A percentile compares a stretch with the other conserved stretches of the same genome.
phyloP scores from a whole-genome alignment of 1,140 invertebrate genomes.

The Zaprionus lachaisei region DNA sequence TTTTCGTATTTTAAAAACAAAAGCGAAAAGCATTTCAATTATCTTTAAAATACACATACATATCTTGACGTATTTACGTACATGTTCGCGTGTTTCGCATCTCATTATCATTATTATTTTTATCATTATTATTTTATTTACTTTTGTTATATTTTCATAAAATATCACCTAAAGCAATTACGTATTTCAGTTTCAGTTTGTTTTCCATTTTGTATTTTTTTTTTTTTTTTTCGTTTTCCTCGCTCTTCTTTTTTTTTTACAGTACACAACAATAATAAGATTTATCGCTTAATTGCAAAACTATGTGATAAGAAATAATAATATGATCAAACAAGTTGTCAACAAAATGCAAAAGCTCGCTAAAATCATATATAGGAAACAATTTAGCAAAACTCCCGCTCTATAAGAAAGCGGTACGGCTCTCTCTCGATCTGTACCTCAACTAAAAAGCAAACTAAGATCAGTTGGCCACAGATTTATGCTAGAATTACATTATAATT shows the following conservation, averaged over 20 bases:
- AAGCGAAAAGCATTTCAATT: slow-evolving; percentile 62
- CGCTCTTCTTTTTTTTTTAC: slow-evolving; percentile 55
- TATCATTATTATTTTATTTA: slow-evolving; percentile 69
- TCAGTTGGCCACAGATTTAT: slow-evolving; percentile 66
- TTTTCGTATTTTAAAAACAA: slow-evolving; percentile 47
- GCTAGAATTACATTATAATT: slow-evolving; percentile 77
- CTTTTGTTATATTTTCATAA: slow-evolving; percentile 82
- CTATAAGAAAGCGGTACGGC: slow-evolving; percentile 28
- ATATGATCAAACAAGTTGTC: slow-evolving; percentile 62
- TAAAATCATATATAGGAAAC: slow-evolving; percentile 69
- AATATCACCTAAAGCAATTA: slow-evolving; percentile 84
- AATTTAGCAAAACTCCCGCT: slow-evolving; percentile 52
- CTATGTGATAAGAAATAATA: slow-evolving; percentile 42
- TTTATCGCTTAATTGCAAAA: slow-evolving; percentile 51
- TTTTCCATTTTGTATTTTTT: slow-evolving; percentile 48
- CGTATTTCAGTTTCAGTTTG: slow-evolving; percentile 84
- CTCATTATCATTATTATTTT: slow-evolving; percentile 63
- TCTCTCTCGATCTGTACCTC: slow-evolving; percentile 8
- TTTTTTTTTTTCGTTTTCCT: slow-evolving; percentile 51
- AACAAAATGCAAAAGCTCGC: slow-evolving; percentile 82
- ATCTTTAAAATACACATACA: slow-evolving; percentile 66
- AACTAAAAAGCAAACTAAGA: slow-evolving; percentile 71
- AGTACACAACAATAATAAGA: slow-evolving; percentile 80
- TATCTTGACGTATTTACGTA: slow-evolving; percentile 55
- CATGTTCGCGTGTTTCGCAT: slow-evolving; percentile 57